Percentiles rank a stretch among this genome's conserved stretches.
phyloP scores from a whole-genome alignment of 2,113 vertebrate species.

The Otolemur garnettii region DNA sequence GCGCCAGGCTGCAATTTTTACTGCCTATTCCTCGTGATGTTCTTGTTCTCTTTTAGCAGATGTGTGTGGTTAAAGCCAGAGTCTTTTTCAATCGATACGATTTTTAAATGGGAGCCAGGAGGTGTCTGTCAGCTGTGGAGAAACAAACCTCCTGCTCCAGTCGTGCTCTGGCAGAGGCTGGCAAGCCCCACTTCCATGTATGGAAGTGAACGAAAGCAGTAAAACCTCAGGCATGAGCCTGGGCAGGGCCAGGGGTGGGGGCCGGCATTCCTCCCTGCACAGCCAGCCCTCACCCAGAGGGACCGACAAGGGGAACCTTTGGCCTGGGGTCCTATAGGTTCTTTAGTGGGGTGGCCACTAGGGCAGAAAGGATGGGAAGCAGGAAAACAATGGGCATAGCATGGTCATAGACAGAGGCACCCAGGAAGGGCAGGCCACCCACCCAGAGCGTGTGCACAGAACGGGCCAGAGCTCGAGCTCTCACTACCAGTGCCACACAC shows the following conservation, averaged over 20 bases:
- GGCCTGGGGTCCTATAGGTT: neutral
- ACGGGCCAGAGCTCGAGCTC: neutral
- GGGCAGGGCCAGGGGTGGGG: conserved; percentile 79
- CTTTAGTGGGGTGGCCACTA: neutral
- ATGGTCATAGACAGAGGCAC: neutral
- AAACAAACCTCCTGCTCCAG: conserved; percentile 84
- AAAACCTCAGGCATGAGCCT: conserved; percentile 88
- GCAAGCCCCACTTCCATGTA: conserved; percentile 89
- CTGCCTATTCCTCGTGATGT: neutral
- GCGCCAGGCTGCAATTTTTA: neutral
- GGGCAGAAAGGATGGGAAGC: neutral
- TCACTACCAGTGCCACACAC: neutral
- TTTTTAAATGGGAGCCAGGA: conserved; percentile 81
- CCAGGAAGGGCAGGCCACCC: neutral
- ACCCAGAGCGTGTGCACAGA: rapidly evolving
- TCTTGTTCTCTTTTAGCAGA: conserved; percentile 29
- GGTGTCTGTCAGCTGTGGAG: conserved; percentile 82
- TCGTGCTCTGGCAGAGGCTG: conserved; percentile 80
- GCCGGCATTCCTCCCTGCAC: conserved; percentile 66
- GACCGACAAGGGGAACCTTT: conserved; percentile 60
- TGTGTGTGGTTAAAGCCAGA: conserved; percentile 30
- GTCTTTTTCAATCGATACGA: conserved; percentile 64
- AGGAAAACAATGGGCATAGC: neutral
- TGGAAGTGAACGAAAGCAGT: conserved; percentile 87
- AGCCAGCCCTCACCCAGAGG: conserved; percentile 72